phyloP scores from a whole-genome alignment of 2,888 invertebrate genomes.

The Andrena haemorrhoa region DNA sequence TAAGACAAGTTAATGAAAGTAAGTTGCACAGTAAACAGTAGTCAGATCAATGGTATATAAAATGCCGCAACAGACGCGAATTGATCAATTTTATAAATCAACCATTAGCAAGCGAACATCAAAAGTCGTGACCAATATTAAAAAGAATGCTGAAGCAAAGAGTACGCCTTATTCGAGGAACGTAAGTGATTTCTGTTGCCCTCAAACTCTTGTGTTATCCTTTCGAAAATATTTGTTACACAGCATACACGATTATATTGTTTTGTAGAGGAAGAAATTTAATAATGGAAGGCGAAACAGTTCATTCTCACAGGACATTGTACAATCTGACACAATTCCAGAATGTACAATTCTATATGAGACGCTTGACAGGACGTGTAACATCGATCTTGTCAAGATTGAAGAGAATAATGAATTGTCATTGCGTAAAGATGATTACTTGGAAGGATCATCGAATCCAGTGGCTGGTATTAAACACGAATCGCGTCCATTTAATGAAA shows the following conservation, averaged over 20 bases:
- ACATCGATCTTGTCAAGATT: not conserved
- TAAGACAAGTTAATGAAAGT: not conserved
- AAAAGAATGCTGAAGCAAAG: not conserved
- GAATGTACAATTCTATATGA: not conserved
- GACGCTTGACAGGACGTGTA: not conserved
- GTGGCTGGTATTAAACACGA: not conserved
- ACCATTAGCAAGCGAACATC: not conserved
- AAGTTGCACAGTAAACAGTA: not conserved
- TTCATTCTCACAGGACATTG: not conserved
- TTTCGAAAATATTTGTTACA: not conserved
- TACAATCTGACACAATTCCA: not conserved
- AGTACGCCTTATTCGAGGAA: not conserved
- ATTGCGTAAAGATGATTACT: not conserved
- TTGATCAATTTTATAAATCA: constrained; percentile 51
- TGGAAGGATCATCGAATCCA: not conserved
- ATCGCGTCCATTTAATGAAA: not conserved
- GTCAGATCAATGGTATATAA: not conserved
- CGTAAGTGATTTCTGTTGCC: constrained; percentile 45
- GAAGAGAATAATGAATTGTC: not conserved
- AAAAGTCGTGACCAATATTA: not conserved
- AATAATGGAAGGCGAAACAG: not conserved
- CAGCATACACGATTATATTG: not conserved
- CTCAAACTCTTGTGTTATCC: not conserved
- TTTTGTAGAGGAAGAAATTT: constrained; percentile 7
- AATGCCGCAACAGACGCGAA: constrained; percentile 36